These are phyloP conservation scores for Oreochromis grahami DNA, from an alignment of 2,797 vertebrate species.

Conservation along the genomic window DNA sequence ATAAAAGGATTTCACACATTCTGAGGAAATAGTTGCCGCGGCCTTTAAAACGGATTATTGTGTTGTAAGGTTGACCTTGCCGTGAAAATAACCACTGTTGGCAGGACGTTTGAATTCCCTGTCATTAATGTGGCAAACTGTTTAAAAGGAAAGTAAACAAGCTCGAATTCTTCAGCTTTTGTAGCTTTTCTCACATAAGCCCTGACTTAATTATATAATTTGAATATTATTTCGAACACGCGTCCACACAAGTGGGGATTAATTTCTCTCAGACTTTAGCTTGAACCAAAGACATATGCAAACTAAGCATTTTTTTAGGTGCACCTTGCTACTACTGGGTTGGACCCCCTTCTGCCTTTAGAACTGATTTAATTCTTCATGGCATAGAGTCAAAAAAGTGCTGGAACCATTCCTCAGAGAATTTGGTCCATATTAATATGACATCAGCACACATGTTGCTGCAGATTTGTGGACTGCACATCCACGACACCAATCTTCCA, in stretches of 20 bases:
- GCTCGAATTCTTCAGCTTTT: not conserved
- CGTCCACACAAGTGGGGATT: not conserved
- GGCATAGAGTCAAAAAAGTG: not conserved
- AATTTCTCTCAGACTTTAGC: not conserved
- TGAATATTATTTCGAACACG: not conserved
- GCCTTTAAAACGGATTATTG: not conserved
- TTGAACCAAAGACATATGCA: not conserved
- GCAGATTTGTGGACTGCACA: not conserved
- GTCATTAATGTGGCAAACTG: not conserved
- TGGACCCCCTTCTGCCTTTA: not conserved
- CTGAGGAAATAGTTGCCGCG: not conserved
- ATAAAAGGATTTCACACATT: not conserved
- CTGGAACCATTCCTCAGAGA: not conserved
- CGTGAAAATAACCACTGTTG: not conserved
- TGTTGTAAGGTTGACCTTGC: not conserved
- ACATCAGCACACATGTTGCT: not conserved
- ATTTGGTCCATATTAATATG: not conserved
- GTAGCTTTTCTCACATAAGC: not conserved
- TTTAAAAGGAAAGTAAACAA: not conserved
- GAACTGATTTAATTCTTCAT: not conserved
- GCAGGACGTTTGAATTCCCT: not conserved
- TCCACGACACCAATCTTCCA: not conserved
- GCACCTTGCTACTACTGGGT: not conserved
- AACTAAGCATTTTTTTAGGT: not conserved
- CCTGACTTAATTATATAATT: not conserved